Conservation (phyloP, 1,140 invertebrate species). For the Drosophila melanogaster region Release_6_plus_ISO1_MT NT_033777.3:21592001-21592500, state of each 20-base stretch:
- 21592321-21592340: conserved; percentile 31
- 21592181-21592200: background rate
- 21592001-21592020: conserved; percentile 28
- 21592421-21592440: conserved; percentile 16
- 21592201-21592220: conserved; percentile 21
- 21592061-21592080: conserved; percentile 12
- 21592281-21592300: conserved; percentile 53
- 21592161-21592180: conserved; percentile 79
- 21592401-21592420: conserved; percentile 22
- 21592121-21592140: conserved; percentile 82
- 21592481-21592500: conserved; percentile 43
- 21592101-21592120: conserved; percentile 75
- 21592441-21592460: conserved; percentile 33
- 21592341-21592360: conserved; percentile 23
- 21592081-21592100: conserved; percentile 42
- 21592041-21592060: conserved; percentile 21
- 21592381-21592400: conserved; percentile 15
- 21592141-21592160: conserved; percentile 82
- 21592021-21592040: conserved; percentile 44
- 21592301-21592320: conserved; percentile 40
- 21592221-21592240: conserved; percentile 17
- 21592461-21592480: background rate
- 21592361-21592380: conserved; percentile 32
- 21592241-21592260: conserved; percentile 27
- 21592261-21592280: conserved; percentile 66